Percentiles rank a stretch among this genome's conserved stretches.
These are phyloP conservation scores for Gulo gulo DNA, from an alignment of 2,113 vertebrate genomes.

Conservation along the genomic window DNA sequence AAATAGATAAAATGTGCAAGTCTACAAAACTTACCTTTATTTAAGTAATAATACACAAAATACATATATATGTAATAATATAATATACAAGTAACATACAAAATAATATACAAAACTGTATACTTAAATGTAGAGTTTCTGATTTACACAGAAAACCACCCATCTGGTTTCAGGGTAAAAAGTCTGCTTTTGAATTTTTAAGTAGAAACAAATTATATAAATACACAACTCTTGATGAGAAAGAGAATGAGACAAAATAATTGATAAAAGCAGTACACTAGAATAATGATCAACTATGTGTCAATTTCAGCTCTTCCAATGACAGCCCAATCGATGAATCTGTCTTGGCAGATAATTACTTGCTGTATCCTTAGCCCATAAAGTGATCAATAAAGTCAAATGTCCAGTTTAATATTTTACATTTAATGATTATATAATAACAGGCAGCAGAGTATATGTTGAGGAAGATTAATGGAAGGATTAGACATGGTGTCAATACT, in stretches of 20 bases:
- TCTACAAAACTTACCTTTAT: not conserved
- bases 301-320: constrained; percentile 85
- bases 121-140: not conserved
- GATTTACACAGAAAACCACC: not conserved
- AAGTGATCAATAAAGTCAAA: constrained; percentile 93
- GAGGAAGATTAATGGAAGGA: constrained; percentile 68
- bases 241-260: constrained; percentile 46
- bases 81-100: too few species aligned
- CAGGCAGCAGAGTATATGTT: constrained; percentile 61
- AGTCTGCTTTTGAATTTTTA: not conserved
- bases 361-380: constrained; percentile 87
- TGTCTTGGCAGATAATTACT: constrained; percentile 91
- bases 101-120: not conserved
- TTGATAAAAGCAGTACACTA: constrained; percentile 74
- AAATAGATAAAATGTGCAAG: not conserved
- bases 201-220: not conserved
- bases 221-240: not conserved
- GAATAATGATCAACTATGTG: constrained; percentile 86
- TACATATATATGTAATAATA: too few species aligned
- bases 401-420: constrained; percentile 88
- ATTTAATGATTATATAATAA: constrained; percentile 82
- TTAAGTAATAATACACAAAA: too few species aligned
- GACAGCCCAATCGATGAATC: constrained; percentile 89
- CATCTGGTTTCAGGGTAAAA: not conserved
- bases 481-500: constrained; percentile 41